Base-by-base conservation (phyloP, 2,888 invertebrate genomes). In the Carterocephalus palaemon region DNA sequence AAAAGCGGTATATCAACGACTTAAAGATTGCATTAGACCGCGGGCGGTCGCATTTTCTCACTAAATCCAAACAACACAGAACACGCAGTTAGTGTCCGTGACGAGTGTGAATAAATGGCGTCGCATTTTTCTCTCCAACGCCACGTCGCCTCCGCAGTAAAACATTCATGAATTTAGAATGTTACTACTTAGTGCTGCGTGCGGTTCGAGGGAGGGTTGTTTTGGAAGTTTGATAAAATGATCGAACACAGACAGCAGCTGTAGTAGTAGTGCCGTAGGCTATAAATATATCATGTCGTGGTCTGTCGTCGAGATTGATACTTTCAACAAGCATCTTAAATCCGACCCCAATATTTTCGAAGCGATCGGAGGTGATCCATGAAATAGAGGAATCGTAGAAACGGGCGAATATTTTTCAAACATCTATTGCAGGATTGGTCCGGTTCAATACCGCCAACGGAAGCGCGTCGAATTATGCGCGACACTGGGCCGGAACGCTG, bases 141-240 rank as follows among this genome's bases (percentile, higher is more conserved):
- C 69, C 70, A 56, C 71, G 74, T 74, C 75, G 73, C 71, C 68
- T 71, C 58, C 56, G 68, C 70, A 72, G 78, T 83, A 81, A 82
- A 83, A 78, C 79, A 82, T 81, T 82, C 80, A 80, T 77, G 81
- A 79, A 78, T 77, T 72, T 75, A 69, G 69, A 75, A 76, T 74
- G 73, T 69, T 72, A 68, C 74, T 69, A 66, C 75, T 73, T 66
- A 70, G 73, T 70, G 66, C 63, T 63, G 62, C 68, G 64, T 64
- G 62, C 4, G 24, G 68, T 70, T 66, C 61, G 62, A 61, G 62
- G 59, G 60, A 60, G 62, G 47, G 65, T 62, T 64, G 61, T 60
- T 60, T 68, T 62, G 54, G 52, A 64, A 40, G 46, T 45, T 48
- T 45, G 38, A 41, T 45, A 45, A 49, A 48, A 50, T 60, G 60